phyloP scores from a whole-genome alignment of 2,888 invertebrate genomes.

The Tortricodes alternella region DNA sequence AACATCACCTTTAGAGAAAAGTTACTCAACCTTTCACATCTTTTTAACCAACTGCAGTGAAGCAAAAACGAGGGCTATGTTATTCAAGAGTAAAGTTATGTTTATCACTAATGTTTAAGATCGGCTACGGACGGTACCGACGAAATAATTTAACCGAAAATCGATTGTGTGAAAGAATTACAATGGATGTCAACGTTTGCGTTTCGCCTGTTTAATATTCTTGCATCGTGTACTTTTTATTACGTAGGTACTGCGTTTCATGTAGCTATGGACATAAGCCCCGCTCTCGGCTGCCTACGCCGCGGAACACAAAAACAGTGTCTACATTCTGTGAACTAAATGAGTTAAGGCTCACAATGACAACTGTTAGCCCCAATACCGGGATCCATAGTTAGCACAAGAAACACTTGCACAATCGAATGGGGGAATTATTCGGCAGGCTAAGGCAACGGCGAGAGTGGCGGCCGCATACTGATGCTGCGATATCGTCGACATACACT shows the following conservation, averaged over 20 bases:
- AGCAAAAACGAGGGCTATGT: too few relatives aligned
- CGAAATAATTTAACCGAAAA: neutral
- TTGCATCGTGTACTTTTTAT: constrained; percentile 17
- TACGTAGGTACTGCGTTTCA: constrained; percentile 10
- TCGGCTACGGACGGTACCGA: too few relatives aligned
- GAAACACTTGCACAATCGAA: constrained; percentile 13
- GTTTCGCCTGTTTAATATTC: constrained; percentile 15
- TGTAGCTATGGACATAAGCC: neutral
- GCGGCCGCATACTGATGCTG: constrained; percentile 20
- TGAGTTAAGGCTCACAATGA: neutral
- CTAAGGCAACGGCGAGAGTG: neutral
- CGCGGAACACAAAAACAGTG: constrained; percentile 12
- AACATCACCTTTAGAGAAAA: too few relatives aligned
- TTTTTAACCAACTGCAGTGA: too few relatives aligned
- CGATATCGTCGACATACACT: constrained; percentile 15
- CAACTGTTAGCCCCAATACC: neutral
- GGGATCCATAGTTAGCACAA: neutral
- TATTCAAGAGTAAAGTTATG: too few relatives aligned
- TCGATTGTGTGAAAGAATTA: neutral
- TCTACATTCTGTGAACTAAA: constrained; percentile 11
- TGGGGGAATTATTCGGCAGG: constrained; percentile 13
- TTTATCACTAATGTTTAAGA: too few relatives aligned
- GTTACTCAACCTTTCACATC: too few relatives aligned
- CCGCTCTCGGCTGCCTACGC: neutral
- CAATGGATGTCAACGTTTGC: neutral